Evolutionary conservation across 2,888 invertebrate species (phyloP).

Genomic region (Oscheius myriophilus): DNA sequence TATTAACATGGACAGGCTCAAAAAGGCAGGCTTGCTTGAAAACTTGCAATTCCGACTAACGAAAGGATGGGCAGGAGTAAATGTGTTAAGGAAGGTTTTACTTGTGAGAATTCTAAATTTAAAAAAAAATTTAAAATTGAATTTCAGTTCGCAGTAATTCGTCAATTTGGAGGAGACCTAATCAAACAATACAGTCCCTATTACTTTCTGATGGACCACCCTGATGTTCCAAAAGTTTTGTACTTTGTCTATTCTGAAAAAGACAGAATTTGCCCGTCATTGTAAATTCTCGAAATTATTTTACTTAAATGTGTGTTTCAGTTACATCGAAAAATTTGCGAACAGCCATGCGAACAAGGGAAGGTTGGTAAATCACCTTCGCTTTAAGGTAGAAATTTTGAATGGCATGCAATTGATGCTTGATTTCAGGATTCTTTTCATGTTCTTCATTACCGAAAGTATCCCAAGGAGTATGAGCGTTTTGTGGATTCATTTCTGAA

Average conservation of each 20-base stretch:
- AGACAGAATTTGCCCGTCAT: slow-evolving; percentile 4
- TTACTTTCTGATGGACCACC: slow-evolving; percentile 2
- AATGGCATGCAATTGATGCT: neutral
- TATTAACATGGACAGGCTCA: neutral
- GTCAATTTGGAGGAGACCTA: neutral
- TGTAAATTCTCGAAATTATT: neutral
- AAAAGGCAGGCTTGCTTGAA: neutral
- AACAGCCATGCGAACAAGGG: slow-evolving; percentile 1
- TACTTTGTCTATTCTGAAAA: slow-evolving; percentile 22
- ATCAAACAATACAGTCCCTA: neutral
- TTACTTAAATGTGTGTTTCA: neutral
- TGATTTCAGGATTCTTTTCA: slow-evolving; percentile 14
- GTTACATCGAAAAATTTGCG: slow-evolving; percentile 9
- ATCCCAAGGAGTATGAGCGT: slow-evolving; percentile 1
- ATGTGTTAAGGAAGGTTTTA: neutral
- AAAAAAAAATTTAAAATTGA: no score
- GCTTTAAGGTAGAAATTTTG: neutral
- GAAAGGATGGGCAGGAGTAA: neutral
- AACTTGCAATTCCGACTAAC: neutral
- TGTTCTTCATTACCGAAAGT: slow-evolving; percentile 7
- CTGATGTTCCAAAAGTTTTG: slow-evolving; percentile 8
- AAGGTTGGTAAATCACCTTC: slow-evolving; percentile 7
- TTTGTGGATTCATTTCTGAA: slow-evolving; percentile 9
- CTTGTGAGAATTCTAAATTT: neutral
- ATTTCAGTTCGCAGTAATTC: neutral